Conservation (phyloP, 2,113 vertebrate genomes). For the Rutilus rutilus region DNA sequence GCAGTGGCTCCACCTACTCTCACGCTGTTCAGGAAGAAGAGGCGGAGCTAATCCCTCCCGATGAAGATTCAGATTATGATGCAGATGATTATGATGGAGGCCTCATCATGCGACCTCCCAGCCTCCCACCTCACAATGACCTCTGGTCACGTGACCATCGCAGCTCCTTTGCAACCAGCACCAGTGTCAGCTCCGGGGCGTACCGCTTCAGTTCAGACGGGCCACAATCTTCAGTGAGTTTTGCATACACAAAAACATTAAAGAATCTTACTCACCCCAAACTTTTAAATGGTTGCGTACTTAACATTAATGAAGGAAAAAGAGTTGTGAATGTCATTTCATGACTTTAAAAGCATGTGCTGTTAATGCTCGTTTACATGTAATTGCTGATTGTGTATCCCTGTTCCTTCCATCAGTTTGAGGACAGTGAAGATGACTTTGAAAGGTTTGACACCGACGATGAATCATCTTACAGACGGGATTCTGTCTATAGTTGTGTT, state of each 20-base stretch:
- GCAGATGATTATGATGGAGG: conserved; percentile 91
- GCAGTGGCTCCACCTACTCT: conserved; percentile 82
- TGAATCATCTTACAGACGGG: conserved; percentile 88
- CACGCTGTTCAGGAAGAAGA: conserved; percentile 73
- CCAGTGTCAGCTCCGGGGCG: conserved; percentile 90
- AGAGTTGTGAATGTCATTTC: background rate
- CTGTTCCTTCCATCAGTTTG: conserved; percentile 77
- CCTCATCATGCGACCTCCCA: conserved; percentile 84
- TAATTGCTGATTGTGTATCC: background rate
- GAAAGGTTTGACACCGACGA: conserved; percentile 93
- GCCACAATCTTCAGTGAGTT: conserved; percentile 92
- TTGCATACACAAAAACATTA: background rate
- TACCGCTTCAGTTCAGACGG: conserved; percentile 96
- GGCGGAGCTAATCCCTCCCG: conserved; percentile 84
- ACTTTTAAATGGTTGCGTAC: background rate
- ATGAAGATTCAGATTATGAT: conserved; percentile 90
- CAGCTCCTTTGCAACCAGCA: conserved; percentile 90
- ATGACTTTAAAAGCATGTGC: background rate
- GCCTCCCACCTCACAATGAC: conserved; percentile 83
- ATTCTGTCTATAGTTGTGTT: conserved; percentile 97
- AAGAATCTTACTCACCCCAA: background rate
- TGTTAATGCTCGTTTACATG: background rate
- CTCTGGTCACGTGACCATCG: conserved; percentile 93
- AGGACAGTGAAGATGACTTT: conserved; percentile 98
- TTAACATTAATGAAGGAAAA: background rate